Base-by-base conservation (phyloP, 2,113 vertebrate species). In the Pholis gunnellus region DNA sequence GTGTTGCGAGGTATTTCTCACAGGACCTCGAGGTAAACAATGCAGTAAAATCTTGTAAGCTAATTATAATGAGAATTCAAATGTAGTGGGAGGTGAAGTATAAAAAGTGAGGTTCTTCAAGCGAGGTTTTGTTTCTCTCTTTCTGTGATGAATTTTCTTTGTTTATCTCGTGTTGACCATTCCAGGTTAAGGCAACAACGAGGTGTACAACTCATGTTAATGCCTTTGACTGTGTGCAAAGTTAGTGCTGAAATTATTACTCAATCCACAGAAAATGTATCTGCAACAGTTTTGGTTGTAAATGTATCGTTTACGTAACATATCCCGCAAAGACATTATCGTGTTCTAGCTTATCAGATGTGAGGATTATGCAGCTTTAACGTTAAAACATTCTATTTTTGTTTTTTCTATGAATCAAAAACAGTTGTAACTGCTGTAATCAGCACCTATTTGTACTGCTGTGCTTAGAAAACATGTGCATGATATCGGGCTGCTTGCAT, bases 1-100 rank as follows among this genome's bases (percentile, higher is more conserved):
- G 68, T 83, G 83, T 78, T 10, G 48, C 9, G 70, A 78, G 70
- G 34, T 46, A 34, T 82, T 82, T 79, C 72, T 85, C 75, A 17
- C 0, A 48, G 63, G 60, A 68, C 20, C 70, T 75, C 10, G 2
- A 67, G 65, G 20, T 64, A 77, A 85, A 76, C 67, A 82, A 63
- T 18, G 34, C 65, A 31, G 50, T 25, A 8, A 68, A 75, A 38
- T 67, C 29, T 14, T 50, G 64, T 72, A 18, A 27, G 56, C 25
- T 59, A 59, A 75, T 57, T 48, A 42, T 38, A 57, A 64, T 34
- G 27, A 44, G 54, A 57, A 38, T 69, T 17, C n/a, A 52, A 68
- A 59, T 18, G 13, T 57, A 57, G 2, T 4, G 29, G 5, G 52
- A 61, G 64, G 27, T 57, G 40, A 20, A 69, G 18, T 38, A 34